Evolutionary conservation across 2,888 invertebrate genomes (phyloP), one percentile per base, ranked within the genome.

Genomic region (Matsumyia berberina): DNA sequence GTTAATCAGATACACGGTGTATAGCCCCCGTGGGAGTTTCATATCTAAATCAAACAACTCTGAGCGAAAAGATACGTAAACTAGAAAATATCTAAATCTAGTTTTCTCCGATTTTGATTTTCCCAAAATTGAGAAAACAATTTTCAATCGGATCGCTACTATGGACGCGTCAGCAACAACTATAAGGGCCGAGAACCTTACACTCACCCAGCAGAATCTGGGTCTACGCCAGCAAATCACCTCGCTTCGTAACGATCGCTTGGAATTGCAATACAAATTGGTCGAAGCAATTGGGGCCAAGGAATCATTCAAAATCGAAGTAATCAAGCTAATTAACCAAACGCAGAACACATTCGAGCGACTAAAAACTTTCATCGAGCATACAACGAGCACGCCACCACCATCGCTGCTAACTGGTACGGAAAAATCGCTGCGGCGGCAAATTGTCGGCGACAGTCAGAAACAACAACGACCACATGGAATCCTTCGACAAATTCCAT

Each of bases 361-460:
- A 24, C 55, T 83, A 12, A 83, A 83, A 78, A 73, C 73, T 19
- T 83, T 78, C 55, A 83, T 83, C 11, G 78, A 83, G 24, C 73
- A 83, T n/a, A 83, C 78, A 73, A 83, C 78, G n/a, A 78, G 67
- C 67, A 83, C 82, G 58, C 76, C 82, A 57, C 53, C 82, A 39
- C 58, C 33, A 44, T 15, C 72, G n/a, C 17, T 46, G 60, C 51
- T 66, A 51, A 70, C 64, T 53, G 44, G 64, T 8, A 66, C 24
- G 70, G 66, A 77, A 60, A 82, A 72, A 72, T 60, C 77, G 51
- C 17, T 39, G 9, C 53, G 67, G 33, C 55, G 69, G 55, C 74
- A 62, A 72, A 60, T 77, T 60, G 53, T 46, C 66, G 58, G 57
- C 49, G 7, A 12, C 57, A 12, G 31, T 9, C 58, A 29, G 31